Percentiles rank a stretch among this genome's conserved stretches.
Evolutionary conservation across 1,140 invertebrate genomes (phyloP).

Genomic region (roundworm (Caenorhabditis elegans)): DNA sequence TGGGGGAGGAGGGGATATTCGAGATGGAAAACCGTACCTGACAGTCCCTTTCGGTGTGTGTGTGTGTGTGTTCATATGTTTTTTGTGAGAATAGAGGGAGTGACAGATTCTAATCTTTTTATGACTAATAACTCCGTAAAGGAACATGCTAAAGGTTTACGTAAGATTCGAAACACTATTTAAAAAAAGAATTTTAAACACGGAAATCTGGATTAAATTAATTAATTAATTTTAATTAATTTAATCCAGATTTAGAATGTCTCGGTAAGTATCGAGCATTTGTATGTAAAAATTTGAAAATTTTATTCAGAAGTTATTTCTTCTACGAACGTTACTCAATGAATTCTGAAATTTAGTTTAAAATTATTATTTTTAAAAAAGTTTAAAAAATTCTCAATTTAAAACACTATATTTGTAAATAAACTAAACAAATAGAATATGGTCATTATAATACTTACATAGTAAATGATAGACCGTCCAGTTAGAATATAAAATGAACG

Average conservation of each 20-base stretch:
- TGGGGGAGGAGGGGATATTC: background rate
- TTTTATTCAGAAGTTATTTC: too few species aligned
- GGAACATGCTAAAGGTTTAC: background rate
- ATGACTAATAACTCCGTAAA: slow-evolving; percentile 7
- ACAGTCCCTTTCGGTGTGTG: background rate
- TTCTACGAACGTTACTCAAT: too few species aligned
- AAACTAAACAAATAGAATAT: too few species aligned
- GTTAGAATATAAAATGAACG: background rate
- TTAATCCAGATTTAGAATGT: too few species aligned
- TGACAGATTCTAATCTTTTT: background rate
- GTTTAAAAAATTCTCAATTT: too few species aligned
- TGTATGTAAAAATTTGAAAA: too few species aligned
- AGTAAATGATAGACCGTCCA: background rate
- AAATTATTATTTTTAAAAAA: too few species aligned
- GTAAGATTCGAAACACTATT: background rate
- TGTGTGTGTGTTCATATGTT: background rate
- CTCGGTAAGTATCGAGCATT: too few species aligned
- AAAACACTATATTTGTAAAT: too few species aligned
- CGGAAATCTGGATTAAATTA: background rate
- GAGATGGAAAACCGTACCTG: background rate
- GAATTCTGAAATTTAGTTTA: too few species aligned
- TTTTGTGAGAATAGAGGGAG: background rate
- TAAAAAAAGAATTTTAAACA: background rate
- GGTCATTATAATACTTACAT: too few species aligned
- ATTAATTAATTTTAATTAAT: too few species aligned